phyloP scores from a whole-genome alignment of 2,113 vertebrate genomes.

The Tupaia tana region DNA sequence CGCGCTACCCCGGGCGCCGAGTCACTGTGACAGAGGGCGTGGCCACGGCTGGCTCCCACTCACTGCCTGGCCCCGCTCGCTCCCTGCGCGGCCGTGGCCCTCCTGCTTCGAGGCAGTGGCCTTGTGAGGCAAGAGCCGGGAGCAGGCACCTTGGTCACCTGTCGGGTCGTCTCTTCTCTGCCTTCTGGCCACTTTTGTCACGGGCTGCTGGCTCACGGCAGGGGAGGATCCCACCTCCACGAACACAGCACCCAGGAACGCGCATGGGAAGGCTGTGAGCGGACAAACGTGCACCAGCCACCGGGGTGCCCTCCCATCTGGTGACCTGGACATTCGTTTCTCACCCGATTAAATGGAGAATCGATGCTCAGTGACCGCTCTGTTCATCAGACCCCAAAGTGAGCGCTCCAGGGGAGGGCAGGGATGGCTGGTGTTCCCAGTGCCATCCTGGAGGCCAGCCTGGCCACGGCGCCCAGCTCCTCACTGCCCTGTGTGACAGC shows the following conservation, averaged over 20 bases:
- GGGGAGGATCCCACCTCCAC: not conserved
- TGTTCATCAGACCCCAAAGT: not conserved
- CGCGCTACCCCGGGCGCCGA: accelerated
- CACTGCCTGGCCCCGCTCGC: not conserved
- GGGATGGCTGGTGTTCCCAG: accelerated
- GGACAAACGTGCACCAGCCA: not conserved
- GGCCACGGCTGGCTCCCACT: not conserved
- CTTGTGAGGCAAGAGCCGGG: accelerated
- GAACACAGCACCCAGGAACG: not conserved
- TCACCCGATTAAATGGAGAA: constrained; percentile 60
- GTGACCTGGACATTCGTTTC: constrained; percentile 50
- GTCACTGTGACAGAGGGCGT: accelerated
- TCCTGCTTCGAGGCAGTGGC: not conserved
- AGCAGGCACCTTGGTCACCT: accelerated
- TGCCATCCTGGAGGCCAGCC: accelerated
- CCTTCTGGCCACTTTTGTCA: too few species aligned
- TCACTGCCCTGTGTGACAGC: accelerated
- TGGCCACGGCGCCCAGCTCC: accelerated
- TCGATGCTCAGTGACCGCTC: constrained; percentile 54
- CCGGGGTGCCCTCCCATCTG: constrained; percentile 31
- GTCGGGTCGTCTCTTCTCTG: accelerated
- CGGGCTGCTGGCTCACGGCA: too few species aligned
- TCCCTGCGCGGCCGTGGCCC: not conserved
- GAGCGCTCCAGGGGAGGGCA: not conserved
- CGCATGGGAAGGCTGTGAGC: not conserved